Evolutionary conservation across 2,113 vertebrate genomes (phyloP), one percentile per base, ranked within the genome.

Genomic region (Lepus europaeus): DNA sequence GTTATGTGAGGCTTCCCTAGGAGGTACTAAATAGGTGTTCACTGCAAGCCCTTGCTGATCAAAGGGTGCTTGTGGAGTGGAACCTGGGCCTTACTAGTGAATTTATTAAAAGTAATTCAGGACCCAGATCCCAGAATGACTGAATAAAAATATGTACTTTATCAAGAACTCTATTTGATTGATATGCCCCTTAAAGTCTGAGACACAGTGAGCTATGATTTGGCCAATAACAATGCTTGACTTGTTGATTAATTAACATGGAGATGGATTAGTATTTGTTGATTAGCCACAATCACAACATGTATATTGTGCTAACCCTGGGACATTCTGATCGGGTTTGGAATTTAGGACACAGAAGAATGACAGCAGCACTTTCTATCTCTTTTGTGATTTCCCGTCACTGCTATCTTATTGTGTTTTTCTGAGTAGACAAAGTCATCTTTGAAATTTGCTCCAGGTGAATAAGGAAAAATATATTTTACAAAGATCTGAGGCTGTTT

Each of bases 381-480:
- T 89, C 33, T 4, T 93, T 61, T 91, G 45, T 79, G 29, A 82
- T 94, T 88, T 91, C 11, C 59, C 80, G 53, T 84, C 77, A 73
- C 94, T 91, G 13, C 23, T 89, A 13, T 89, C 9, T 20, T 94
- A 49, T 29, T 20, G 68, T 14, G n/a, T 64, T 94, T 70, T 94
- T 80, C 23, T 9, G 72, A 93, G 76, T 14, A 91, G 22, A 33
- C 64, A 95, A 87, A 89, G 95, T 91, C 92, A 96, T 72, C 84
- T 96, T 97, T 95, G 79, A 94, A 96, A 91, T 94, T 93, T 94
- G 96, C 79, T 94, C 90, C 49, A 94, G 53, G n/a, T 95, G 76
- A 96, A 69, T 87, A 93, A 94, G 90, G 89, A 96, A 91, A 90
- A 85, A 82, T 27, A 78, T 66, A 89, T 51, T 93, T 95, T 72